Evolutionary conservation across 2,113 vertebrate species (phyloP).

Genomic region (Scomber scombrus): DNA sequence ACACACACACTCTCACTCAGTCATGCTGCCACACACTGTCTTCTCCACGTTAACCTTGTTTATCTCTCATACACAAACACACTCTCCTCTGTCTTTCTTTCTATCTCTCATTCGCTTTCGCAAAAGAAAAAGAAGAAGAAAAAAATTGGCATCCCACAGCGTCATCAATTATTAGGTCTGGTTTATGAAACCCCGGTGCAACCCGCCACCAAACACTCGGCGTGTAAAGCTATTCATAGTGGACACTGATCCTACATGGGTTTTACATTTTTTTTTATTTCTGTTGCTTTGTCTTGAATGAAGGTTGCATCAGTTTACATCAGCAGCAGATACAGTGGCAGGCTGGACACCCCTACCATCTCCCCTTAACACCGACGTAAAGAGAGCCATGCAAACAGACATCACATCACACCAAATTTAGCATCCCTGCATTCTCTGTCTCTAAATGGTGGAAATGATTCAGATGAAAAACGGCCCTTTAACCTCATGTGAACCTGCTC

Average conservation of each 20-base stretch:
- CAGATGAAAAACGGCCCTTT: slow-evolving; percentile 6
- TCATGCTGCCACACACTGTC: neutral
- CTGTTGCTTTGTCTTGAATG: slow-evolving; percentile 76
- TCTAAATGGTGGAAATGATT: slow-evolving; percentile 26
- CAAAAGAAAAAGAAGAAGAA: neutral
- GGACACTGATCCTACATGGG: slow-evolving; percentile 57
- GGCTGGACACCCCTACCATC: slow-evolving; percentile 49
- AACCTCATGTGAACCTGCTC: slow-evolving; percentile 18
- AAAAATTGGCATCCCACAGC: slow-evolving; percentile 56
- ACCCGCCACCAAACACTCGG: slow-evolving; percentile 53
- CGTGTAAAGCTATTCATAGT: slow-evolving; percentile 55
- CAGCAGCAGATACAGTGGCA: slow-evolving; percentile 67
- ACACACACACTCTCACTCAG: neutral
- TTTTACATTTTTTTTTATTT: slow-evolving; percentile 22
- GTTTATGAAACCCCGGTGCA: slow-evolving; percentile 71
- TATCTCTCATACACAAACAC: slow-evolving; percentile 19
- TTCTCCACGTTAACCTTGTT: slow-evolving; percentile 39
- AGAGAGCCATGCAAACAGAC: slow-evolving; percentile 24
- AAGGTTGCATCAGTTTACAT: slow-evolving; percentile 84
- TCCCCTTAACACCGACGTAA: neutral
- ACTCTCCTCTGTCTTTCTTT: neutral
- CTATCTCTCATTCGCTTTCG: neutral
- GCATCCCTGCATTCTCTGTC: slow-evolving; percentile 17
- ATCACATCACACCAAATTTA: slow-evolving; percentile 26
- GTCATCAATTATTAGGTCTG: slow-evolving; percentile 74